A percentile compares a stretch with the other conserved stretches of the same genome.
Conservation (phyloP, 2,888 invertebrate genomes). For the Drosophila nr. perissopoda region DNA sequence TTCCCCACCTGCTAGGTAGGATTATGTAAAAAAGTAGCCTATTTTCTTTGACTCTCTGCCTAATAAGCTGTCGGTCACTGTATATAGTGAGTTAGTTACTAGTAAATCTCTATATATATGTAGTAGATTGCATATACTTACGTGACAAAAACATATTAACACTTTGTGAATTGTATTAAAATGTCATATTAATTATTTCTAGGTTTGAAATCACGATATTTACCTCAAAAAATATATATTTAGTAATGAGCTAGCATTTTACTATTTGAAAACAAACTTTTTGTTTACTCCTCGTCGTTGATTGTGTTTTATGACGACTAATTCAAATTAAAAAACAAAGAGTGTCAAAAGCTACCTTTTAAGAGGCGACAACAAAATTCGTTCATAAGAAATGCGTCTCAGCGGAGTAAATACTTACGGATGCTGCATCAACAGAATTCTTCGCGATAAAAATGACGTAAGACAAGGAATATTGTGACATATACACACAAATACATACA, state of each 20-base stretch:
- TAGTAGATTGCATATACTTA: background rate
- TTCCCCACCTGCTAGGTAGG: too few species aligned
- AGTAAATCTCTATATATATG: background rate
- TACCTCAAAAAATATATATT: background rate
- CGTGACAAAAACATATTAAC: background rate
- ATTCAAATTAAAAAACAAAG: background rate
- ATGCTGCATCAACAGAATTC: slow-evolving; percentile 11
- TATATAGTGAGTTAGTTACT: background rate
- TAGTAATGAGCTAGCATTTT: background rate
- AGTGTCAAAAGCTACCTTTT: background rate
- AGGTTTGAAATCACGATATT: background rate
- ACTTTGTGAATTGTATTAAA: background rate
- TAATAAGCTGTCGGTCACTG: too few species aligned
- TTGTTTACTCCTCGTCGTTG: background rate
- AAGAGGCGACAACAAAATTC: background rate
- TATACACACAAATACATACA: background rate
- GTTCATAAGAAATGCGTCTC: background rate
- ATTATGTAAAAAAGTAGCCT: too few species aligned
- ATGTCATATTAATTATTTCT: background rate
- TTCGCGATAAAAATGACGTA: slow-evolving; percentile 52
- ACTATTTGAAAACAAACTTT: background rate
- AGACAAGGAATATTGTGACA: slow-evolving; percentile 25
- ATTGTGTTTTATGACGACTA: background rate
- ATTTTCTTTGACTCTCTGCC: too few species aligned
- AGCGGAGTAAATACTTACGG: background rate